Evolutionary conservation across 2,888 invertebrate species (phyloP), one percentile per base, ranked within the genome.

Genomic region (Drosophila subsilvestris): DNA sequence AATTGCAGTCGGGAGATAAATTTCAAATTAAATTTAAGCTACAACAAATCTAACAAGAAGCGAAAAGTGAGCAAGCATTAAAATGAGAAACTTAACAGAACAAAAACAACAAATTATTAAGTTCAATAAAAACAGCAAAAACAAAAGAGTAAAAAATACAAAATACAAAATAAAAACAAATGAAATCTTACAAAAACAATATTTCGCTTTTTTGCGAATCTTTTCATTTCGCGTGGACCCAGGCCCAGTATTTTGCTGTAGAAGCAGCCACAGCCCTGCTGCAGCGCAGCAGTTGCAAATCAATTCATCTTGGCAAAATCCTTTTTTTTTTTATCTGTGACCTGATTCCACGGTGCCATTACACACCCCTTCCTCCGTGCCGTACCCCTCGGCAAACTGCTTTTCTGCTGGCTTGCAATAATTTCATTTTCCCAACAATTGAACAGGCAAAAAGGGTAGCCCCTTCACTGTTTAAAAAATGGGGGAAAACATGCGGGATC

Each of bases 51-150:
- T 65, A 68, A 75, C 18, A 62, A 37, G n/a, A 37, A 65, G 78
- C 77, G 75, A 78, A 61, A 61, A 84, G 74, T 86, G 81, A 87
- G 88, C 83, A 79, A 82, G 84, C 87, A 80, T 80, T 77, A 80
- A 85, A 83, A 75, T 18, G 56, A 62, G 44, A 59, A 63, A 78
- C 66, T 74, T 72, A 48, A 75, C 59, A 71, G 80, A 70, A 81
- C 73, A 78, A 80, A 78, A 62, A 78, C 76, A 74, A 70, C 76
- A 89, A 86, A 77, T 83, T 84, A 91, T 90, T 91, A 91, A 91
- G 91, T 91, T 91, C 91, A 90, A 90, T 90, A 90, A 91, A 90
- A 79, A 90, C 80, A 32, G 62, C 29, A 44, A 60, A 63, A 63
- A 20, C 37, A 63, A 53, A 66, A 32, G 65, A 74, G 53, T 63